A percentile compares a stretch with the other conserved stretches of the same genome.
Evolutionary conservation across 2,888 invertebrate genomes (phyloP).

Genomic region (Agrochola lychnidis): DNA sequence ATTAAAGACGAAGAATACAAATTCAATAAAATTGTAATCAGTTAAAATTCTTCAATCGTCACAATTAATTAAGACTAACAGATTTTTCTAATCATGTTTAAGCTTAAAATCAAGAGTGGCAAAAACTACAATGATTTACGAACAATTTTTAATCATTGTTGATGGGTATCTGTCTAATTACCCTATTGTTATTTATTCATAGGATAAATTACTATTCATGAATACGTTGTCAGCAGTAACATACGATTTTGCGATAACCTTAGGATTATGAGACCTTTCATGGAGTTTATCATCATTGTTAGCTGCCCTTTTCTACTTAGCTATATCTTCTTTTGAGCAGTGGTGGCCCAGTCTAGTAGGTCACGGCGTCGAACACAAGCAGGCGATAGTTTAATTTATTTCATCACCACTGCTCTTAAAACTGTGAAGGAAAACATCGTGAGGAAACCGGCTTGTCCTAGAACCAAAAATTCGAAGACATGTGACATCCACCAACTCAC

Average conservation of each 20-base stretch:
- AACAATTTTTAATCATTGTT: conserved; percentile 29
- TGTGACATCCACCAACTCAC: neutral
- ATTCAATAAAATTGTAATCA: conserved; percentile 18
- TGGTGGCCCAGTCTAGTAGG: neutral
- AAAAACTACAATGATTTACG: conserved; percentile 42
- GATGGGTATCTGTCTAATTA: conserved; percentile 59
- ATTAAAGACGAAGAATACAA: neutral
- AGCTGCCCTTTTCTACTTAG: neutral
- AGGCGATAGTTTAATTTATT: neutral
- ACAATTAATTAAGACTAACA: conserved; percentile 13
- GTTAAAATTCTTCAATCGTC: conserved; percentile 22
- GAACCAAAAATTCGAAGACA: neutral
- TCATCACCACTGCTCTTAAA: neutral
- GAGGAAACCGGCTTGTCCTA: neutral
- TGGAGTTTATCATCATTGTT: conserved; percentile 14
- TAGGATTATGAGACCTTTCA: conserved; percentile 34
- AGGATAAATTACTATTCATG: conserved; percentile 47
- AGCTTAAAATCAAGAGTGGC: conserved; percentile 29
- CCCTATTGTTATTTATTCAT: conserved; percentile 57
- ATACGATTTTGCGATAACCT: conserved; percentile 58
- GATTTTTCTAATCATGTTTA: conserved; percentile 20
- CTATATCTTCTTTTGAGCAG: neutral
- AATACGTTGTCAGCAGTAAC: conserved; percentile 33
- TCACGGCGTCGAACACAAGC: neutral
- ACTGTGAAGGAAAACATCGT: neutral